phyloP scores from a whole-genome alignment of 2,113 vertebrate genomes.

The Cnemophilus loriae region DNA sequence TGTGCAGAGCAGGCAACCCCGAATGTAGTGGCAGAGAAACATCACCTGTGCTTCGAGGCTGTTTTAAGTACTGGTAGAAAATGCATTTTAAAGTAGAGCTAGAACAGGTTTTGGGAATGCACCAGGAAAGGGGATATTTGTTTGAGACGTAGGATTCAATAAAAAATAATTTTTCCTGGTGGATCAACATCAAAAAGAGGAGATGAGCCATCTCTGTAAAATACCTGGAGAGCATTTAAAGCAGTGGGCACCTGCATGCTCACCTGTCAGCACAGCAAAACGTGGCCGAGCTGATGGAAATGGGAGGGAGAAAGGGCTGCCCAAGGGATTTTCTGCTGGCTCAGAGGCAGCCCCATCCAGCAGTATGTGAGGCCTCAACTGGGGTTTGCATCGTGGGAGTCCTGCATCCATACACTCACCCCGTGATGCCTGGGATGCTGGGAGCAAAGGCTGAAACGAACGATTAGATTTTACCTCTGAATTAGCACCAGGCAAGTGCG shows the following conservation, averaged over 20 bases:
- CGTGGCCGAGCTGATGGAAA: neutral
- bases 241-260: neutral
- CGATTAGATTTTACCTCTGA: neutral
- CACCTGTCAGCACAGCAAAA: neutral
- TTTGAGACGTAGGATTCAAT: neutral
- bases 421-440: neutral
- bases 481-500: neutral
- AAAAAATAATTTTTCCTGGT: neutral
- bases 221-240: neutral
- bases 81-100: neutral
- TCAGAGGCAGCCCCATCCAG: neutral
- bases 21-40: neutral
- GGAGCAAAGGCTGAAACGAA: neutral
- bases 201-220: neutral
- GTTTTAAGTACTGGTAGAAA: neutral
- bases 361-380: neutral
- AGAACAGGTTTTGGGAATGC: neutral
- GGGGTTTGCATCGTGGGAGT: fast-evolving
- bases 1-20: neutral
- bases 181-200: neutral
- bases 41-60: neutral
- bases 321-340: neutral
- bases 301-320: too few relatives aligned
- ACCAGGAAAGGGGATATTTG: neutral
- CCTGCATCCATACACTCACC: neutral